Evolutionary conservation across 2,888 invertebrate genomes (phyloP).

Genomic region (Cyclophora albipunctata): DNA sequence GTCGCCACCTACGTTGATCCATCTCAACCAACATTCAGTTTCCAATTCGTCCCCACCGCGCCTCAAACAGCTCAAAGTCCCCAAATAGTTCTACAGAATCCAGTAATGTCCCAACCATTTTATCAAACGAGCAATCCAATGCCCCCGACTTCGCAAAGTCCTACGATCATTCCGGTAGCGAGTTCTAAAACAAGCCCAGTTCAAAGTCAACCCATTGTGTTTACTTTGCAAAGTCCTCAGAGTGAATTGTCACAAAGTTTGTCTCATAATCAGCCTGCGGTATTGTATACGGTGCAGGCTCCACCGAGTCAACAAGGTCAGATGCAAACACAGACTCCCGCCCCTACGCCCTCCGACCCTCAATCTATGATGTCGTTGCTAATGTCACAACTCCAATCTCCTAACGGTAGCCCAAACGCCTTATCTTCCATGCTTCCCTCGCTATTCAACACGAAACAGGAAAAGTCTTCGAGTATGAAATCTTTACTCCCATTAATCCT

Average conservation of each 20-base stretch:
- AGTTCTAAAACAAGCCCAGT: slow-evolving; percentile 3
- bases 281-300: slow-evolving; percentile 26
- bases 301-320: slow-evolving; percentile 10
- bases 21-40: slow-evolving; percentile 9
- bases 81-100: slow-evolving; percentile 6
- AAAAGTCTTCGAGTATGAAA: slow-evolving; percentile 42
- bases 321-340: slow-evolving; percentile 1
- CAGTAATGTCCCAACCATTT: slow-evolving; percentile 2
- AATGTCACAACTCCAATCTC: slow-evolving; percentile 25
- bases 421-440: slow-evolving; percentile 16
- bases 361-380: slow-evolving; percentile 25
- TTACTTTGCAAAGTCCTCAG: slow-evolving; percentile 12
- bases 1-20: slow-evolving; percentile 4
- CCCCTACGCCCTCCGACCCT: slow-evolving; percentile 11
- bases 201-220: slow-evolving; percentile 14
- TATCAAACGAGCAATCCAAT: slow-evolving; percentile 1
- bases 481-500: slow-evolving; percentile 51
- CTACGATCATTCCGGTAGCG: slow-evolving; percentile 4
- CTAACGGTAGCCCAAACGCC: slow-evolving; percentile 8
- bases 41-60: slow-evolving; percentile 10
- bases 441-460: slow-evolving; percentile 21
- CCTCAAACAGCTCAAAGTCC: slow-evolving; percentile 5
- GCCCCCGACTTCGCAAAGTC: slow-evolving; percentile 4
- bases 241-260: slow-evolving; percentile 3
- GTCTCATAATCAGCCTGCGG: slow-evolving; percentile 17